Conservation (phyloP, 2,888 invertebrate genomes). For the Hipparchia semele region DNA sequence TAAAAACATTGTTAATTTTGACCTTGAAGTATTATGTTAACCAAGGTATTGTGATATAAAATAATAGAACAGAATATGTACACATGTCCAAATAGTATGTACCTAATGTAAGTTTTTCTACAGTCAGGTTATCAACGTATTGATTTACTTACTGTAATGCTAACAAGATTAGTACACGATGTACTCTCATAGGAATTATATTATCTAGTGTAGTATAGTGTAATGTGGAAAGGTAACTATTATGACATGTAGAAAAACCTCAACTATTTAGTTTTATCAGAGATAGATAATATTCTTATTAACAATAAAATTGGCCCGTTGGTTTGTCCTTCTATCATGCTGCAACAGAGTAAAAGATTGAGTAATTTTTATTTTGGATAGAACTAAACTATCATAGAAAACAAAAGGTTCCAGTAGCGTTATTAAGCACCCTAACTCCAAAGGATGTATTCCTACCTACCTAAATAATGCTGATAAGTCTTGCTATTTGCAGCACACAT, state of each 20-base stretch:
- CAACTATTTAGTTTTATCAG: not conserved
- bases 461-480: too few relatives aligned
- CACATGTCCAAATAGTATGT: conserved; percentile 7
- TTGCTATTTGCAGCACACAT: too few relatives aligned
- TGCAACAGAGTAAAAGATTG: too few relatives aligned
- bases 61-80: not conserved
- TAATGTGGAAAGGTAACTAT: too few relatives aligned
- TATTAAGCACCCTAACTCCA: too few relatives aligned
- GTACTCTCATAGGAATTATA: not conserved
- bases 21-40: not conserved
- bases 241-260: not conserved
- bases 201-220: too few relatives aligned
- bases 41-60: conserved; percentile 1
- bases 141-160: conserved; percentile 26
- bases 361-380: too few relatives aligned
- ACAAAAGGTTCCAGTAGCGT: too few relatives aligned
- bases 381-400: too few relatives aligned
- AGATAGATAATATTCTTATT: not conserved
- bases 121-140: conserved; percentile 10
- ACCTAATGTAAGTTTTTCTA: conserved; percentile 13
- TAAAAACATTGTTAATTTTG: not conserved
- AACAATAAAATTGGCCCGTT: too few relatives aligned
- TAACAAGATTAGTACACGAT: conserved; percentile 26
- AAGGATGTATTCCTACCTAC: too few relatives aligned
- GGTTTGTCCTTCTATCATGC: too few relatives aligned